Evolutionary conservation across 2,113 vertebrate genomes (phyloP).

Genomic region (Cryptomyrus ogoouensis): DNA sequence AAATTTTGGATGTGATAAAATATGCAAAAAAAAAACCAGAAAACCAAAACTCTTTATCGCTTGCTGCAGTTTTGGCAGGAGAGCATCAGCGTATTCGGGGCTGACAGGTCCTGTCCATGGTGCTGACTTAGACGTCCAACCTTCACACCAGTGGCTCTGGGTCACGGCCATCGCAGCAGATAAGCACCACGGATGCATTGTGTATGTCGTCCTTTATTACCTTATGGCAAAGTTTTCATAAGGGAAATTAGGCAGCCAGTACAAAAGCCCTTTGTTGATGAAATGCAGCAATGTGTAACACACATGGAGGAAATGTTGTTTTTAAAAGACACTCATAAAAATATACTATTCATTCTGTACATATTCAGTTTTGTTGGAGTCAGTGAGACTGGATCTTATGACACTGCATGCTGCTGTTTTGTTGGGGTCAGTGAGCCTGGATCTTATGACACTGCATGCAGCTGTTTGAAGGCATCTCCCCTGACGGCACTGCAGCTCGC

Average conservation of each 20-base stretch:
- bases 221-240: neutral
- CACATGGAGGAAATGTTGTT: neutral
- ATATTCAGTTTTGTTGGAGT: constrained; percentile 43
- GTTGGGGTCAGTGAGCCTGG: constrained; percentile 39
- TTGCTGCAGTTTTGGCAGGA: neutral
- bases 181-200: no score
- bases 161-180: neutral
- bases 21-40: neutral
- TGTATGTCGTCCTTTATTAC: neutral
- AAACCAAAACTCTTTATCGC: neutral
- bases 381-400: constrained; percentile 46
- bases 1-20: neutral
- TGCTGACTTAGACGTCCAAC: neutral
- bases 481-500: constrained; percentile 45
- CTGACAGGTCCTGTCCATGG: constrained; percentile 12
- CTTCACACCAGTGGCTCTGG: neutral
- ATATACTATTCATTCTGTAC: constrained; percentile 46
- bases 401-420: constrained; percentile 36
- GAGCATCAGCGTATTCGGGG: neutral
- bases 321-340: neutral
- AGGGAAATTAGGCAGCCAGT: neutral
- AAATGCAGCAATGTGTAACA: constrained; percentile 19
- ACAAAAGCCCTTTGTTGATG: constrained; percentile 13
- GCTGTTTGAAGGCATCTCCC: constrained; percentile 19
- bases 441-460: constrained; percentile 49